phyloP scores from a whole-genome alignment of 2,113 vertebrate genomes.

The Tautogolabrus adspersus region DNA sequence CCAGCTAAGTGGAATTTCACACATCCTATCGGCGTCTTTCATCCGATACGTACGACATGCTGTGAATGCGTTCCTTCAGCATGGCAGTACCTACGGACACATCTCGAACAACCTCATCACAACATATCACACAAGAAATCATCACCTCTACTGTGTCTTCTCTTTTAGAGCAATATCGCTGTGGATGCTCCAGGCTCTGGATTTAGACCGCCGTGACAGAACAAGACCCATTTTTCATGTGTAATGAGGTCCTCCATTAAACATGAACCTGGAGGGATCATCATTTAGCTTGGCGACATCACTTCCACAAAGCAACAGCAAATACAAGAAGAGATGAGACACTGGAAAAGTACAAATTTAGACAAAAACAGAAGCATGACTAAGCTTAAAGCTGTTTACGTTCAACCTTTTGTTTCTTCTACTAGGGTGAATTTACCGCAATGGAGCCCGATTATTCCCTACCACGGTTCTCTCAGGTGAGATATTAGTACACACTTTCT shows the following conservation, averaged over 20 bases:
- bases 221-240: slow-evolving; percentile 70
- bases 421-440: not conserved
- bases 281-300: slow-evolving; percentile 62
- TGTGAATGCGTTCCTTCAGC: slow-evolving; percentile 20
- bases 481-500: not conserved
- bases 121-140: slow-evolving; percentile 45
- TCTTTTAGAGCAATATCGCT: slow-evolving; percentile 48
- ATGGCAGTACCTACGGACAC: slow-evolving; percentile 5
- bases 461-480: slow-evolving; percentile 14
- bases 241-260: slow-evolving; percentile 75
- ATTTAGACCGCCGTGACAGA: slow-evolving; percentile 61
- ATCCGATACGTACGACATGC: slow-evolving; percentile 22
- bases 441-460: slow-evolving; percentile 20
- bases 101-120: slow-evolving; percentile 3
- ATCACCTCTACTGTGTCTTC: slow-evolving; percentile 27
- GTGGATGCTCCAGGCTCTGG: slow-evolving; percentile 49
- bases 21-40: slow-evolving; percentile 20
- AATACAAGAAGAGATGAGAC: slow-evolving; percentile 48
- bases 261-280: slow-evolving; percentile 65
- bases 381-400: too few relatives aligned
- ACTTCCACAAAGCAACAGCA: slow-evolving; percentile 41
- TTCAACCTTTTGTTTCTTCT: not conserved
- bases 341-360: slow-evolving; percentile 10
- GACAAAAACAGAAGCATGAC: not conserved
- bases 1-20: slow-evolving; percentile 45